phyloP scores from a whole-genome alignment of 2,113 vertebrate species.

The Opisthocomus hoazin region DNA sequence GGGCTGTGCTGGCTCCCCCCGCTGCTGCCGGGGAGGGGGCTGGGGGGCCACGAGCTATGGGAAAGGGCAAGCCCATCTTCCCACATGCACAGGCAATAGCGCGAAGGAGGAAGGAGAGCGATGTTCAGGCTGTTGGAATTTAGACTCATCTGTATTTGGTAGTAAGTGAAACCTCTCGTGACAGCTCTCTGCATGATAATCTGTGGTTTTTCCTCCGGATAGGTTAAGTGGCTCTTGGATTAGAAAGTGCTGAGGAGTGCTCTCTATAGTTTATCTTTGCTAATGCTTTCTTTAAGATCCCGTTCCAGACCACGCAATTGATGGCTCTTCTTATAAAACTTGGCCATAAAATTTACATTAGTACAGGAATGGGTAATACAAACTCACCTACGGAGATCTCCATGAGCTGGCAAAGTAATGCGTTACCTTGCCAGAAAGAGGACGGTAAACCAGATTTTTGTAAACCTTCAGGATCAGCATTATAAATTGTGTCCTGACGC shows the following conservation, averaged over 20 bases:
- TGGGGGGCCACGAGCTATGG: background rate
- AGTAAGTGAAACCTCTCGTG: background rate
- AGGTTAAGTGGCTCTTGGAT: background rate
- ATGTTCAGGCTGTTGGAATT: background rate
- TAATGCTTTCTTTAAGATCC: background rate
- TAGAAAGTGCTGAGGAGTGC: background rate
- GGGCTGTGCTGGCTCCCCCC: no score
- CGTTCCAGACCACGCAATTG: background rate
- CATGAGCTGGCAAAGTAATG: rapidly evolving
- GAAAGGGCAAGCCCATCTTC: background rate
- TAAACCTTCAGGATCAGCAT: background rate
- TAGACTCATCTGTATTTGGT: background rate
- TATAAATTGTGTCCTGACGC: background rate
- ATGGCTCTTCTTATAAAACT: background rate
- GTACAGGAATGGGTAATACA: background rate
- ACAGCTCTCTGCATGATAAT: background rate
- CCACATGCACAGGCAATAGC: background rate
- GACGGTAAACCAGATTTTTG: background rate
- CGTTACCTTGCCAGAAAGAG: background rate
- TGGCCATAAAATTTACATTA: background rate
- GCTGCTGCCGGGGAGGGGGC: rapidly evolving
- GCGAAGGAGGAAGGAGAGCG: background rate
- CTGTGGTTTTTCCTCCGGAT: background rate
- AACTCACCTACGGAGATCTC: background rate
- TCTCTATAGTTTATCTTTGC: background rate